phyloP scores from a whole-genome alignment of 2,888 invertebrate genomes.

The Mellilla xanthometata region DNA sequence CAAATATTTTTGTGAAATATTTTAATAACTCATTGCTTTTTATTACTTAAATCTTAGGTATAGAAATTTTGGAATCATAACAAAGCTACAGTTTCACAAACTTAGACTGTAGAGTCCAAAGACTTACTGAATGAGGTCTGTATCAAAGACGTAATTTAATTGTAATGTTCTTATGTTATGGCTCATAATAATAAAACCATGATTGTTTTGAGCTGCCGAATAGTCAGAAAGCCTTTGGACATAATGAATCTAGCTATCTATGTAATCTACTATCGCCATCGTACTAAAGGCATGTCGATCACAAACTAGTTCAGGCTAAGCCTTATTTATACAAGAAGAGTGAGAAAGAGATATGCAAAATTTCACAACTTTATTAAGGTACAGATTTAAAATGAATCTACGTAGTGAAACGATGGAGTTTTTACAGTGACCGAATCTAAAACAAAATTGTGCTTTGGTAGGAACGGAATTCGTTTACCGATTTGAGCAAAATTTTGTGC shows the following conservation, averaged over 20 bases:
- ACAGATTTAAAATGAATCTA: slow-evolving; percentile 14
- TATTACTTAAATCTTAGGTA: no score
- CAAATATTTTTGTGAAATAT: no score
- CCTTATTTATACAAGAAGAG: slow-evolving; percentile 51
- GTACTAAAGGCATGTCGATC: slow-evolving; percentile 77
- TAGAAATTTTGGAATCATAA: slow-evolving; percentile 38
- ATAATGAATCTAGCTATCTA: slow-evolving; percentile 21
- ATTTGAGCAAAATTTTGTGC: slow-evolving; percentile 56
- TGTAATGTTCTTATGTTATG: no score
- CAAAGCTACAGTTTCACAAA: slow-evolving; percentile 59
- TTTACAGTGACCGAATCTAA: slow-evolving; percentile 35
- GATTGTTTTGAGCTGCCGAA: no score
- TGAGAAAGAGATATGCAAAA: slow-evolving; percentile 73
- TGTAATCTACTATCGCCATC: slow-evolving; percentile 46
- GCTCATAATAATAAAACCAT: no score
- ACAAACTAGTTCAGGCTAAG: slow-evolving; percentile 71
- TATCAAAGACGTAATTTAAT: no score
- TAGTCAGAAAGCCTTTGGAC: slow-evolving; percentile 3
- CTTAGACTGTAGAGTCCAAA: slow-evolving; percentile 23
- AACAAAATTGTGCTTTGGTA: slow-evolving; percentile 50
- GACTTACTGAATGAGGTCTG: not conserved
- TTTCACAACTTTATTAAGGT: slow-evolving; percentile 58
- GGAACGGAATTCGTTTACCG: slow-evolving; percentile 58
- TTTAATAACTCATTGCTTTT: no score
- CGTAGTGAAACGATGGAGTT: slow-evolving; percentile 19